Evolutionary conservation across 2,888 invertebrate species (phyloP), one percentile per base, ranked within the genome.

Genomic region (Apamea sordens): DNA sequence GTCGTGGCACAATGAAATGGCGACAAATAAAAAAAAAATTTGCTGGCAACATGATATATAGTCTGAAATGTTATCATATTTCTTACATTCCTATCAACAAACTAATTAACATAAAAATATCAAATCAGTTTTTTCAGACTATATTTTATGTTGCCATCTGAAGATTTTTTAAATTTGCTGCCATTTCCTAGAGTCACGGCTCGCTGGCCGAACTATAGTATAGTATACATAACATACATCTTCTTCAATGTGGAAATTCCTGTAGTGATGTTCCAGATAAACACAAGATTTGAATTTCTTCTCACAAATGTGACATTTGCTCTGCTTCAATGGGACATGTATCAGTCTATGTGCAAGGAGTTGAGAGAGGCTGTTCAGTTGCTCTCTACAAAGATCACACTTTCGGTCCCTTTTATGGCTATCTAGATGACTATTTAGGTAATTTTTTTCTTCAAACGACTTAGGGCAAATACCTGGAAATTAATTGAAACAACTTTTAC

Each of bases 251-350:
- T 95, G 95, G 7, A 80, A 32, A 72, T 84, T 92, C 72, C 92
- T 90, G 77, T 94, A 95, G 84, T 95, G 95, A 76, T 88, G 88
- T 82, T 95, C 94, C 81, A 95, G 83, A 61, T 90, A 84, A 0
- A 82, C 4, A 7, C 85, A 75, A 21, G 90, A 77, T 5, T 56
- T 74, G 77, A 82, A 92, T 53, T 79, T 82, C 78, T 90, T 91
- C 3, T 76, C 72, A 77, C 95, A 95, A 28, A 95, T 83, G 67
- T 94, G 94, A 79, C 95, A 96, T 50, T 72, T 82, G 11, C 85
- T 76, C 64, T 93, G 89, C 3, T 84, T 86, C 0, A 74, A 41
- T 0, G 92, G 90, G 10, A 95, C 71, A 80, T 96, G 95, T 21
- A 77, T 68, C 0, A 94, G 44, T 68, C 96, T 90, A 79, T 96